Evolutionary conservation across 2,888 invertebrate species (phyloP), one percentile per base, ranked within the genome.

Genomic region (Rhamphomyia laevipes): DNA sequence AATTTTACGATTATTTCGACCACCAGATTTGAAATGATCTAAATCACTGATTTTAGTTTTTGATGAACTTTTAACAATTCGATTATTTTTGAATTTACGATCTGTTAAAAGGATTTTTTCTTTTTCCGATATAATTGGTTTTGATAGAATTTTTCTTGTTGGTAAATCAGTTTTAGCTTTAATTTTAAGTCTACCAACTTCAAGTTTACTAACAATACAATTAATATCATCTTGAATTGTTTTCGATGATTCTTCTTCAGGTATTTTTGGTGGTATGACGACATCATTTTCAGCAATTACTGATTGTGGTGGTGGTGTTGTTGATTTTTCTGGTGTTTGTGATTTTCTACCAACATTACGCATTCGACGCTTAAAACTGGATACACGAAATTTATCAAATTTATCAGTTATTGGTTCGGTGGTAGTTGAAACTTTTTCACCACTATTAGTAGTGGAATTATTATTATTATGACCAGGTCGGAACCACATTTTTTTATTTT

Each of bases 11-110:
- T 54, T 56, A 9, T 33, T 33, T 10, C 56, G 55, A 33, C 61
- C 62, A 7, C 60, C 46, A 48, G 60, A 61, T 30, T 62, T 62
- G 11, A 62, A 55, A 41, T 63, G 60, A 21, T 62, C 64, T 12
- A 62, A 50, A 44, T 61, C 62, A 12, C 49, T 53, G 2, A 67
- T 56, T 59, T 66, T 67, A 6, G 59, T 61, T 51, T 66, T 66
- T 1, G 66, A 67, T 11, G 65, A 63, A 49, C 65, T 65, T 53
- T 66, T 67, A 54, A 64, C 63, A 30, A 67, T 62, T 33, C 67
- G 64, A 57, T 66, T 67, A 40, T 63, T 63, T 49, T 64, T 65
- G 41, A 61, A 68, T 52, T 67, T 67, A 2, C 63, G 63, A 62
- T 67, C 67, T 31, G 63, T 64, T 27, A 66, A 56, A 13, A 67